Evolutionary conservation across 2,113 vertebrate genomes (phyloP).

Genomic region (Varanus komodoensis): DNA sequence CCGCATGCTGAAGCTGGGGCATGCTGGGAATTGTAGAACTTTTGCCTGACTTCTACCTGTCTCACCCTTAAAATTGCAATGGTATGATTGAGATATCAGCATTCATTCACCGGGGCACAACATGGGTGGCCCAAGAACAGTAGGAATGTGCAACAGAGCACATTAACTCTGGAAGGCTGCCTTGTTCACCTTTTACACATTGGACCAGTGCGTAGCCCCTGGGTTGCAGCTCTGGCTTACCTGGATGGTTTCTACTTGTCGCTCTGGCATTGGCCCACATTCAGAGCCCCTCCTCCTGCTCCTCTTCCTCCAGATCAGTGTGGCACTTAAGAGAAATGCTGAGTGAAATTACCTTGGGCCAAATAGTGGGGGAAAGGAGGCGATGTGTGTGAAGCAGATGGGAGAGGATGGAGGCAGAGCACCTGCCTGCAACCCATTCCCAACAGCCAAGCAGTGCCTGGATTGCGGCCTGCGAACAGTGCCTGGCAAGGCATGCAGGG

Average conservation of each 20-base stretch:
- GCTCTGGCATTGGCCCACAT: too few relatives aligned
- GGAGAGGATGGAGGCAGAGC: too few relatives aligned
- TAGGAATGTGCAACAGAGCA: background rate
- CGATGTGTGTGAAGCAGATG: too few relatives aligned
- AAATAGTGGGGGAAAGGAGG: background rate
- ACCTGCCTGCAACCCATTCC: background rate
- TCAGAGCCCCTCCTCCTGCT: too few relatives aligned
- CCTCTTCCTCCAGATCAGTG: too few relatives aligned
- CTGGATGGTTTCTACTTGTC: too few relatives aligned
- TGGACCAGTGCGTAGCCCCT: background rate
- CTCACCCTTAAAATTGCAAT: background rate
- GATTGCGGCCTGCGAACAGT: background rate
- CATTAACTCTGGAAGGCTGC: too few relatives aligned
- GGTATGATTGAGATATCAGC: background rate
- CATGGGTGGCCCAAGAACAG: background rate
- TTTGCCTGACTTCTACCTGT: too few relatives aligned
- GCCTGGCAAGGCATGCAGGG: background rate
- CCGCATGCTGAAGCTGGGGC: too few relatives aligned
- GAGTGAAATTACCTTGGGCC: too few relatives aligned
- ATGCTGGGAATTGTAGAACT: too few relatives aligned
- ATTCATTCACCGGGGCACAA: background rate
- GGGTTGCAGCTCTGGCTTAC: background rate
- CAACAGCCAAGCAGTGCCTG: background rate
- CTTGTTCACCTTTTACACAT: background rate
- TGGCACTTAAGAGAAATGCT: background rate